phyloP scores from a whole-genome alignment of 2,888 invertebrate genomes.

The Slavum lentiscoides region DNA sequence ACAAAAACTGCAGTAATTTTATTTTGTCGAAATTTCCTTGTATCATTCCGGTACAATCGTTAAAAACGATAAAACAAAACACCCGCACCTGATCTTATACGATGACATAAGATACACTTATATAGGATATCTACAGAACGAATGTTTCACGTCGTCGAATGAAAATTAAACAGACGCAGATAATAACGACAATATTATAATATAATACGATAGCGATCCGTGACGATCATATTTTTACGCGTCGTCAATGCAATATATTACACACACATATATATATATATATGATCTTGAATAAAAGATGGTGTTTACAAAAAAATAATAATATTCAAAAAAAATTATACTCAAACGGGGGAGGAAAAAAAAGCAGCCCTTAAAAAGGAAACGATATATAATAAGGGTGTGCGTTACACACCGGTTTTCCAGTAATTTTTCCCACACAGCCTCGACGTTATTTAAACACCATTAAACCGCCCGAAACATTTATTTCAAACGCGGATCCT shows the following conservation, averaged over 20 bases:
- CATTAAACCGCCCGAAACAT: slow-evolving; percentile 33
- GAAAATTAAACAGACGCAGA: too few species aligned
- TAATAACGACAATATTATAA: not conserved
- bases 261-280: not conserved
- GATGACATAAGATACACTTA: too few species aligned
- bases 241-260: not conserved
- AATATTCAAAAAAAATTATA: slow-evolving; percentile 36
- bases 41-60: too few species aligned
- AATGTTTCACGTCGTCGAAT: too few species aligned
- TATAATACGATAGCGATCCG: not conserved
- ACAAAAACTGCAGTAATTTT: too few species aligned
- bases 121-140: too few species aligned
- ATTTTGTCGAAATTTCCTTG: too few species aligned
- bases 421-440: slow-evolving; percentile 21
- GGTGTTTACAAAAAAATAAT: not conserved
- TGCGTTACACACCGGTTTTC: not conserved
- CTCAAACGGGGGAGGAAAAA: slow-evolving; percentile 17
- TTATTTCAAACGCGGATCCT: slow-evolving; percentile 23
- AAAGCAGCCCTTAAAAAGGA: not conserved
- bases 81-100: too few species aligned
- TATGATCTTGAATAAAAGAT: not conserved
- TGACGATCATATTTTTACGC: not conserved
- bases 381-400: slow-evolving; percentile 4
- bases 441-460: slow-evolving; percentile 34
- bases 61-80: too few species aligned